phyloP scores from a whole-genome alignment of 30 jellyfish, hydroid and myxozoan genomes.

The Aurelia sp. region DNA sequence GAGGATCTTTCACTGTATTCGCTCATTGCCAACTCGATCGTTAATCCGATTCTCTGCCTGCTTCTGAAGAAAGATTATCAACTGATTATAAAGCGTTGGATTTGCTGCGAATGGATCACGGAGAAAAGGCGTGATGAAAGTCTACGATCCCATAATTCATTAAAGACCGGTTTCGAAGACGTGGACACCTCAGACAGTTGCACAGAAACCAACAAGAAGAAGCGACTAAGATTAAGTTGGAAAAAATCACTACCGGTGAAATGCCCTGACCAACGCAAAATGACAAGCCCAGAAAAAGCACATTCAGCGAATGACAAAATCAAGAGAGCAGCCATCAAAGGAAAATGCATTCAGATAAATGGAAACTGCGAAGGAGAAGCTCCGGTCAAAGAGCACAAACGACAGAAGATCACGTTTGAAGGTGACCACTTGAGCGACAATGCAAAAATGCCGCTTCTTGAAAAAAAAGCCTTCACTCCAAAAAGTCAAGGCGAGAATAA shows the following conservation, averaged over 20 bases:
- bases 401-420: too few species aligned
- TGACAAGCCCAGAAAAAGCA: too few species aligned
- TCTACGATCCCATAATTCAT: slow-evolving; percentile 41
- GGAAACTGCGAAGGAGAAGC: too few species aligned
- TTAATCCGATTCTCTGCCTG: slow-evolving; percentile 90
- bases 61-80: slow-evolving; percentile 81
- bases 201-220: neutral
- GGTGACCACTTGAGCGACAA: too few species aligned
- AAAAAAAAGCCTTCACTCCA: neutral
- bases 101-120: slow-evolving; percentile 35
- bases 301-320: too few species aligned
- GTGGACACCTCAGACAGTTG: slow-evolving; percentile 11
- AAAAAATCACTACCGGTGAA: too few species aligned
- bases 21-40: slow-evolving; percentile 69
- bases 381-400: too few species aligned
- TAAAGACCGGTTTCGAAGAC: slow-evolving; percentile 26
- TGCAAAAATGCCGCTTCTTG: too few species aligned
- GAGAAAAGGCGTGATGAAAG: slow-evolving; percentile 27
- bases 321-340: too few species aligned
- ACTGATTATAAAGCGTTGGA: slow-evolving; percentile 43
- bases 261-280: too few species aligned
- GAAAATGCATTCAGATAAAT: too few species aligned
- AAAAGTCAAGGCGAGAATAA: neutral
- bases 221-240: too few species aligned
- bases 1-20: slow-evolving; percentile 39